A percentile compares a stretch with the other conserved stretches of the same genome.
phyloP scores from a whole-genome alignment of 2,888 invertebrate genomes.

The Agrotis ipsilon region DNA sequence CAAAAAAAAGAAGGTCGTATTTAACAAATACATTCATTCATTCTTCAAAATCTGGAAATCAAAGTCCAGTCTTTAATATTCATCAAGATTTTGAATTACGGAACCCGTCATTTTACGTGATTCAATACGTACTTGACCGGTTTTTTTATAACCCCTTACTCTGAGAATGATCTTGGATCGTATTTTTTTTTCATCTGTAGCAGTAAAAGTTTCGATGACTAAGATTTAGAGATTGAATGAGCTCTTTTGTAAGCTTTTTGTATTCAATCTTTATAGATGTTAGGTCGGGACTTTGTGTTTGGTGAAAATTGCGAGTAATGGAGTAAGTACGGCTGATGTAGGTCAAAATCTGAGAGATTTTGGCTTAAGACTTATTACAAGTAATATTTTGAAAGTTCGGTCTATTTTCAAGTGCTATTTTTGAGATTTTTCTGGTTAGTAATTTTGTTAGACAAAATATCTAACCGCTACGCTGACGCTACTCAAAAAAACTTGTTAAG shows the following conservation, averaged over 20 bases:
- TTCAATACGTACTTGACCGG: not conserved
- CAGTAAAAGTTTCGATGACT: slow-evolving; percentile 62
- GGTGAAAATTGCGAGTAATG: slow-evolving; percentile 4
- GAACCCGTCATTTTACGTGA: not conserved
- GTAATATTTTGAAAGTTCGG: not conserved
- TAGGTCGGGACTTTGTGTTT: slow-evolving; percentile 24
- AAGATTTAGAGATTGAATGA: slow-evolving; percentile 58
- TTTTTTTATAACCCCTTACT: slow-evolving; percentile 61
- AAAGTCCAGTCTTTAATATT: not conserved
- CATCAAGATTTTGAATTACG: not conserved
- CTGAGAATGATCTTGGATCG: slow-evolving; percentile 49
- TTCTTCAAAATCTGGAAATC: too few species aligned
- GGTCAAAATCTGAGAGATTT: not conserved
- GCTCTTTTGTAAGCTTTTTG: slow-evolving; percentile 41
- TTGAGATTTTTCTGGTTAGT: not conserved
- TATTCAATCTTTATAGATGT: slow-evolving; percentile 39
- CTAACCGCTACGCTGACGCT: too few species aligned
- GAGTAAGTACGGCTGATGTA: not conserved
- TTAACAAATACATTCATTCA: too few species aligned
- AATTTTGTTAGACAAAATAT: too few species aligned
- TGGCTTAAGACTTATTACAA: not conserved
- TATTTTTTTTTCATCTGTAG: slow-evolving; percentile 56
- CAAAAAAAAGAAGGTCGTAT: too few species aligned
- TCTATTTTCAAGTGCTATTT: too few species aligned
- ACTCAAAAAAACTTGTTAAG: too few species aligned